phyloP scores from a whole-genome alignment of 2,797 vertebrate genomes.

The Chelon labrosus region DNA sequence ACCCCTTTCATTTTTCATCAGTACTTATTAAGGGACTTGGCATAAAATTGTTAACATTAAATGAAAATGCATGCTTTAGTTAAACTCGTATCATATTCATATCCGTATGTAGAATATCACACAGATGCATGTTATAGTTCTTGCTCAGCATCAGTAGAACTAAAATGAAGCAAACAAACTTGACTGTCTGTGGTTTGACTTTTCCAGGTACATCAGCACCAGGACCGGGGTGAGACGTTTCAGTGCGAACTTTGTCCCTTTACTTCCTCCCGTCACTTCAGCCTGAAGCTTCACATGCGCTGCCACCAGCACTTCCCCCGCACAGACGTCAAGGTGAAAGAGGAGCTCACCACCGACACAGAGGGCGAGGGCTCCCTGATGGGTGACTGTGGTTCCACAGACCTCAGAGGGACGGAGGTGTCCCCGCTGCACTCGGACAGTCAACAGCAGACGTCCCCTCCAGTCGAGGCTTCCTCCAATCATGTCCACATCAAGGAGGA shows the following conservation, averaged over 20 bases:
- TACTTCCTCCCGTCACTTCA: constrained; percentile 99
- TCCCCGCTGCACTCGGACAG: constrained; percentile 83
- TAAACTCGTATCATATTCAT: constrained; percentile 22
- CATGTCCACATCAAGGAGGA: constrained; percentile 96
- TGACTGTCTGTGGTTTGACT: constrained; percentile 24
- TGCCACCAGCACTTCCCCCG: constrained; percentile 99
- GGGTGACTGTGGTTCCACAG: constrained; percentile 85
- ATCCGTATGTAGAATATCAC: constrained; percentile 22
- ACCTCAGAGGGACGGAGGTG: constrained; percentile 83
- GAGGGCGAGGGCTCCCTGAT: constrained; percentile 92
- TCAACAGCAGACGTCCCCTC: constrained; percentile 78
- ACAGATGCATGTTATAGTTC: constrained; percentile 8
- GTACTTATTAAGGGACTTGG: constrained; percentile 20
- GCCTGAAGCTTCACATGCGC: constrained; percentile 99
- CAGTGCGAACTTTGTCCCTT: constrained; percentile 99
- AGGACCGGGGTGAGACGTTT: constrained; percentile 99
- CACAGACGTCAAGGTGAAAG: constrained; percentile 97
- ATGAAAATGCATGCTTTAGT: constrained; percentile 32
- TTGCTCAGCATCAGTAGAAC: background rate
- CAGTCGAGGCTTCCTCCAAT: constrained; percentile 85
- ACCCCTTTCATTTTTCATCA: constrained; percentile 38
- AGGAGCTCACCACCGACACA: constrained; percentile 94
- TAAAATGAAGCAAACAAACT: constrained; percentile 3
- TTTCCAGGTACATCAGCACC: constrained; percentile 98
- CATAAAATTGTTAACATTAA: constrained; percentile 50